Evolutionary conservation across 2,797 vertebrate species (phyloP).

Genomic region (Neomorphus geoffroyi): DNA sequence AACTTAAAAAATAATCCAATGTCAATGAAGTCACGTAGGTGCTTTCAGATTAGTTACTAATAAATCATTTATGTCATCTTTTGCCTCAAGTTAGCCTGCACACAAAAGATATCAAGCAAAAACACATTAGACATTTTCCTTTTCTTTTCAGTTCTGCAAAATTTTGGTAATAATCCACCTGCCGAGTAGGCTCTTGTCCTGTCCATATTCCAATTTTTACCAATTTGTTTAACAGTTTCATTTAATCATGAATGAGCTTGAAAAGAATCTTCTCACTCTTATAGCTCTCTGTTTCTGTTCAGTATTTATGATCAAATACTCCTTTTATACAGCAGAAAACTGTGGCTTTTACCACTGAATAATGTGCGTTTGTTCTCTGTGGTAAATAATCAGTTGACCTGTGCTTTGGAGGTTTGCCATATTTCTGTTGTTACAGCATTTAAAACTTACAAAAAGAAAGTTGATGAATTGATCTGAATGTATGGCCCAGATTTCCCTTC

Average conservation of each 20-base stretch:
- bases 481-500: not conserved
- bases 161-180: not conserved
- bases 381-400: not conserved
- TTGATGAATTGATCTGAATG: not conserved
- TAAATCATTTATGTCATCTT: not conserved
- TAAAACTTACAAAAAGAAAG: not conserved
- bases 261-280: not conserved
- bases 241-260: not conserved
- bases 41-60: not conserved
- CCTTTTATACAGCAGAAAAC: not conserved
- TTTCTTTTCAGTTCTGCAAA: not conserved
- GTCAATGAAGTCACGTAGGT: not conserved
- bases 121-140: not conserved
- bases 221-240: not conserved
- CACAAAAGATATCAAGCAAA: not conserved
- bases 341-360: not conserved
- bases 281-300: not conserved
- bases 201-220: not conserved
- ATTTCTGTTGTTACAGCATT: not conserved
- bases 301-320: not conserved
- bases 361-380: not conserved
- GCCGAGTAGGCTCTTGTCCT: not conserved
- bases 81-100: not conserved
- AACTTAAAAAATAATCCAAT: not conserved
- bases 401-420: not conserved